phyloP scores from a whole-genome alignment of 37 sponge, comb jelly and placozoan genomes.

The Dysidea cf. avara region DNA sequence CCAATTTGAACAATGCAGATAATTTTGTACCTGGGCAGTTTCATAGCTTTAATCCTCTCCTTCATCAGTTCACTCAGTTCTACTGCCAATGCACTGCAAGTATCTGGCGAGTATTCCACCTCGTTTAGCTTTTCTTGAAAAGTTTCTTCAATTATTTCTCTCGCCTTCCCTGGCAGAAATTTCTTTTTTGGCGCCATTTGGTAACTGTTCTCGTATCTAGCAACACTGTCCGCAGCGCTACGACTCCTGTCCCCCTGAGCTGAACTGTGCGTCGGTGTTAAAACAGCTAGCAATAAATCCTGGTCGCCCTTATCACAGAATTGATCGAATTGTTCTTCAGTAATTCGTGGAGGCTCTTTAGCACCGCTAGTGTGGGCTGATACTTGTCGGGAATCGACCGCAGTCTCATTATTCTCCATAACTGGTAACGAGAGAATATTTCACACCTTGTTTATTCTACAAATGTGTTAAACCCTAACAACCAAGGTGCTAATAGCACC shows the following conservation, averaged over 20 bases:
- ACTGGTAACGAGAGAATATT: no score
- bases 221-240: no score
- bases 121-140: conserved; percentile 27
- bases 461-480: no score
- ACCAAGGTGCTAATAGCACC: no score
- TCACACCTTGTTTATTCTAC: no score
- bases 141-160: conserved; percentile 18
- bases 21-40: conserved; percentile 55
- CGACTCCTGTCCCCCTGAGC: no score
- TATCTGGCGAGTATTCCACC: conserved; percentile 9
- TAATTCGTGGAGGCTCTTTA: no score
- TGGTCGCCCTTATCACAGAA: not conserved
- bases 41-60: conserved; percentile 37
- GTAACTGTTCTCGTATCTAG: conserved; percentile 43
- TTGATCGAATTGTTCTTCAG: conserved; percentile 1
- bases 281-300: no score
- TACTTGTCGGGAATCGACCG: no score
- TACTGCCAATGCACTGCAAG: conserved; percentile 1
- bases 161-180: conserved; percentile 33
- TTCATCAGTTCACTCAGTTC: conserved; percentile 57
- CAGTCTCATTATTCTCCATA: no score
- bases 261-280: no score
- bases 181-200: conserved; percentile 38
- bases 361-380: no score
- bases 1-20: conserved; percentile 52